phyloP scores from a whole-genome alignment of 2,888 invertebrate species.

The Caenorhabditis doughertyi region DNA sequence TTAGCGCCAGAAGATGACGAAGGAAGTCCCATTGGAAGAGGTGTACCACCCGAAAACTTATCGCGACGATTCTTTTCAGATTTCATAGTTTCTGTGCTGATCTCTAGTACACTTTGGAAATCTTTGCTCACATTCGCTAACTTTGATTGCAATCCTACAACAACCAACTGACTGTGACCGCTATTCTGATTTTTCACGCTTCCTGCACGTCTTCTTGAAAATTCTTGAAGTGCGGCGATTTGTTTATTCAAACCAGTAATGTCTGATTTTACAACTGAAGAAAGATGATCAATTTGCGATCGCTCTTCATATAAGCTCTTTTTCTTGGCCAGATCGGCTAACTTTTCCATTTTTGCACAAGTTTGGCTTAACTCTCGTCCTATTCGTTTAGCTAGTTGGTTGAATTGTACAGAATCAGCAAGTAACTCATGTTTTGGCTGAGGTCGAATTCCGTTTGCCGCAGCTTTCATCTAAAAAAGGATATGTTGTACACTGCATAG shows the following conservation, averaged over 20 bases:
- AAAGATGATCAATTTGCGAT: constrained; percentile 97
- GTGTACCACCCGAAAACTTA: constrained; percentile 86
- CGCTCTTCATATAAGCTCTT: constrained; percentile 97
- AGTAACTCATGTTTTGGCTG: constrained; percentile 73
- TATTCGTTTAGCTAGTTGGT: constrained; percentile 86
- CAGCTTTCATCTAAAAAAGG: constrained; percentile 77
- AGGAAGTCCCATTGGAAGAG: constrained; percentile 82
- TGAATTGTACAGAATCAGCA: constrained; percentile 80
- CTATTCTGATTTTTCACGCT: constrained; percentile 60
- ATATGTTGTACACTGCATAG: too few species aligned
- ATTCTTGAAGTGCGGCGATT: constrained; percentile 89
- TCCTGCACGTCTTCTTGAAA: constrained; percentile 64
- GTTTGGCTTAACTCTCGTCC: constrained; percentile 96
- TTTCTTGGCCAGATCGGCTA: constrained; percentile 93
- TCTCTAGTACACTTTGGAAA: constrained; percentile 97
- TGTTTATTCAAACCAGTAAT: constrained; percentile 95
- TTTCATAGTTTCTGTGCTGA: constrained; percentile 96
- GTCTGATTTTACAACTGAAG: constrained; percentile 97
- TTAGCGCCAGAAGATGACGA: constrained; percentile 83
- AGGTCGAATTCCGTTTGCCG: constrained; percentile 64
- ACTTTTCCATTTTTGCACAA: constrained; percentile 95
- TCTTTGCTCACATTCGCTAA: constrained; percentile 97
- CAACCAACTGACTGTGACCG: constrained; percentile 87
- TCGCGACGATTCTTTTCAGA: constrained; percentile 95
- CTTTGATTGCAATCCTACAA: constrained; percentile 90